Evolutionary conservation across 2,888 invertebrate species (phyloP), one percentile per base, ranked within the genome.

Genomic region (Drosophila acutilabella): DNA sequence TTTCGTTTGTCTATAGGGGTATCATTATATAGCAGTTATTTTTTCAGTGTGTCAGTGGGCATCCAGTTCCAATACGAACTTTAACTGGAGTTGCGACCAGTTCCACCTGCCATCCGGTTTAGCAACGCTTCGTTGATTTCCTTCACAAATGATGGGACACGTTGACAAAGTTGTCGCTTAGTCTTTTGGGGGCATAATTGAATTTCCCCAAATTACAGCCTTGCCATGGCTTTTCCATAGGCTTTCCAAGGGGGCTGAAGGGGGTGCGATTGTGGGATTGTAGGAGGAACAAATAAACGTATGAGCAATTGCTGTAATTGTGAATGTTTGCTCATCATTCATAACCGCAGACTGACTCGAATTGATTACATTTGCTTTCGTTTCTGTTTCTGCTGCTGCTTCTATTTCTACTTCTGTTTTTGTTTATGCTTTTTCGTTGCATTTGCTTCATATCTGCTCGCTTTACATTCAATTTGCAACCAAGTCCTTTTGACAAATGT

Each of bases 321-420:
- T 81, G 80, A 85, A 80, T 85, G 80, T 82, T 85, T 78, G 78
- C 80, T 73, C 82, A 82, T 82, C 82, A 80, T 72, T 83, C 83
- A 83, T 85, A 82, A 85, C 71, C 81, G 66, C 80, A 53, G 51
- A 41, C 61, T 58, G 52, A n/a, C 62, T 61, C 51, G 56, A 76
- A 74, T 78, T 78, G 77, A 77, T 74, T 77, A 71, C 71, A 76
- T 59, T 76, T 68, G 51, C 36, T 36, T 36, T 13, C 13, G 36
- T 13, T 36, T 36, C 13, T 13, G 36, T 13, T 36, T 13, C 33
- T 33, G 33, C 11, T 33, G 11, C 33, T 33, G 11, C 11, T 33
- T 33, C 33, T 33, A 11, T 7, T 33, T 11, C 11, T 13, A 8
- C 13, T 36, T 36, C 2, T 13, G 36, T 13, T 13, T 11, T 36